phyloP scores from a whole-genome alignment of 2,113 vertebrate species.

The Cheilinus undulatus region DNA sequence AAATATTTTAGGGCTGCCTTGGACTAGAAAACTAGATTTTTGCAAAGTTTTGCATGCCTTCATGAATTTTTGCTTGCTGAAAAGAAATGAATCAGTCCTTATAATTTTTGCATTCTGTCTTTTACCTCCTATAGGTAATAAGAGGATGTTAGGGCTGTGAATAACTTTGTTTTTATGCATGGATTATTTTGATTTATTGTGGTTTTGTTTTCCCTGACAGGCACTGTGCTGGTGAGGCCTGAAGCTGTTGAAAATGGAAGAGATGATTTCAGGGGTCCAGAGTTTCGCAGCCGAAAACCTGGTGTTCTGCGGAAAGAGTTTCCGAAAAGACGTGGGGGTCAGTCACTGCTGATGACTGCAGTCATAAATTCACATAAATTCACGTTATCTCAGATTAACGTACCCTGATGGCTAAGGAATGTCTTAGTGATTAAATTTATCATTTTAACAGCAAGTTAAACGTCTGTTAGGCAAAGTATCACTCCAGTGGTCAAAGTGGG shows the following conservation, averaged over 20 bases:
- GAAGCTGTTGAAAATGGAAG: conserved; percentile 94
- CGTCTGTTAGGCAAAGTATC: no score
- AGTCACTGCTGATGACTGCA: conserved; percentile 21
- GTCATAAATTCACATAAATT: not conserved
- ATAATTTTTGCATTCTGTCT: not conserved
- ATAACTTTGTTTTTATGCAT: not conserved
- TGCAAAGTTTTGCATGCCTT: not conserved
- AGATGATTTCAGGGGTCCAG: conserved; percentile 99
- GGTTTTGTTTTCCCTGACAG: conserved; percentile 68
- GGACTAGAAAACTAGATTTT: not conserved
- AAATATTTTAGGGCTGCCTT: no score
- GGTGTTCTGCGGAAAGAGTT: conserved; percentile 89
- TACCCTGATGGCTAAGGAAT: not conserved
- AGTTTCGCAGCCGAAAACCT: conserved; percentile 92
- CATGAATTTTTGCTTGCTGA: not conserved
- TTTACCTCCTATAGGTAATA: not conserved
- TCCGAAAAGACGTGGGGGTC: conserved; percentile 93
- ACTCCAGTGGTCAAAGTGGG: no score
- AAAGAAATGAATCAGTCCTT: not conserved
- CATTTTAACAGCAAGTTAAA: not conserved
- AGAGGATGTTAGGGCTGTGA: not conserved
- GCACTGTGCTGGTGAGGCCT: conserved; percentile 94
- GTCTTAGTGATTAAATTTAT: not conserved
- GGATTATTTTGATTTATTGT: not conserved
- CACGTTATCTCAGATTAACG: not conserved